Base-by-base conservation (phyloP, 2,113 vertebrate species). In the Laterallus jamaicensis region DNA sequence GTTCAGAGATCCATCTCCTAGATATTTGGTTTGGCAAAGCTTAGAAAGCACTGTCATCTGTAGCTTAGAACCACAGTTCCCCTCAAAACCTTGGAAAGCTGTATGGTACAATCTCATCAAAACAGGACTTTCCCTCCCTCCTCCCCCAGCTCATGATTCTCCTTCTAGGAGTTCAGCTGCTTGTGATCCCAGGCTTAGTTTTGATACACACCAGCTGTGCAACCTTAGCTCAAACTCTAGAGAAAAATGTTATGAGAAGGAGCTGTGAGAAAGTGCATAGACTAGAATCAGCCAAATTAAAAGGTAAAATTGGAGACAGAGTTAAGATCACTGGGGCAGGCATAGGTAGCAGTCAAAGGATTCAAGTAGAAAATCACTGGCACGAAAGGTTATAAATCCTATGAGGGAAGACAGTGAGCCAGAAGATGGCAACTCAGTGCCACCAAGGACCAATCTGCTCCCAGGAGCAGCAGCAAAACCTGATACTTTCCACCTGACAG, bases 131-230 rank as follows among this genome's bases (percentile, higher is more conserved):
- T 83, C 64, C 49, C 39, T 81, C n/a, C 15, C 64, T 81, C 69
- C 68, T 94, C 68, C 73, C n/a, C 20, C 62, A 82, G 0, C 71
- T 62, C 0, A 0, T 81, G 90, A 93, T 93, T 93, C 69, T 92
- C 56, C 56, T 94, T 88, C 82, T 84, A 95, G 80, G 69, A 97
- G 92, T 88, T 93, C 83, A 96, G 56, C 73, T 44, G 83, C 56
- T 22, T 89, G 68, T 93, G 77, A 89, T 93, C 86, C 77, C 55
- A 78, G 86, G 83, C 73, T 95, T 95, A 93, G 42, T 81, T 95
- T 91, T 97, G 96, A 96, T 82, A 92, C 22, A 91, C 69, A 24
- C 80, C 93, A 96, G 89, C 94, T 97, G 94, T 93, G 60, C 66
- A 91, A 78, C 39, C 66, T 92, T 52, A 87, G 77, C 56, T 79